A percentile compares a stretch with the other conserved stretches of the same genome.
phyloP scores from a whole-genome alignment of 2,797 vertebrate species.

The Tympanoctomys barrerae region DNA sequence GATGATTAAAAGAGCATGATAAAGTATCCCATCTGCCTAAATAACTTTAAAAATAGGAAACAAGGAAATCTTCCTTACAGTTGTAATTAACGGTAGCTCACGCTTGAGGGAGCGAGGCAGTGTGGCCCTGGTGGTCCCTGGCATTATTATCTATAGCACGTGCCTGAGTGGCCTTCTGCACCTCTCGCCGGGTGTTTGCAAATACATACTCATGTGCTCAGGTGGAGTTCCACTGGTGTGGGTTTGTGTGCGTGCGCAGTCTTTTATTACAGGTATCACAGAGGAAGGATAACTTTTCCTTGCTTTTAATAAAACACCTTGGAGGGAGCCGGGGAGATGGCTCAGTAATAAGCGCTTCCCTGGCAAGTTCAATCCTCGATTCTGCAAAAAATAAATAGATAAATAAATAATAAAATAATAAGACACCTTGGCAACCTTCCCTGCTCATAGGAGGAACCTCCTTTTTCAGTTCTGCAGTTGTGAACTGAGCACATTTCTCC shows the following conservation, averaged over 20 bases:
- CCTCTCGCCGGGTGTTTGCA: background rate
- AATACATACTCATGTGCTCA: background rate
- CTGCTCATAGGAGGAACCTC: background rate
- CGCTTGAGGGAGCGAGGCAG: conserved; percentile 12
- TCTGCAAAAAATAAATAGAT: no score
- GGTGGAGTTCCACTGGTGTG: background rate
- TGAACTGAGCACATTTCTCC: background rate
- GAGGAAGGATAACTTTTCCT: background rate
- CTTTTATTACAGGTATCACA: background rate
- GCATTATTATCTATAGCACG: background rate
- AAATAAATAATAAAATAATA: background rate
- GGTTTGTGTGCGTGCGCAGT: background rate
- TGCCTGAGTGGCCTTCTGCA: conserved; percentile 11
- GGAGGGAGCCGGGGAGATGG: no score
- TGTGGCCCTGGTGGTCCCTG: background rate
- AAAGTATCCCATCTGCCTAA: conserved; percentile 25
- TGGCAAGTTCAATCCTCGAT: no score
- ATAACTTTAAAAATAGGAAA: conserved; percentile 56
- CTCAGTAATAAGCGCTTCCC: no score
- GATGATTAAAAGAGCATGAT: conserved; percentile 4
- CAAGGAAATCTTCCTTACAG: background rate
- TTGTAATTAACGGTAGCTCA: conserved; percentile 27
- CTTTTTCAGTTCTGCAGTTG: background rate
- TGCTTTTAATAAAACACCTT: conserved; percentile 2
- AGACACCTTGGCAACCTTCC: background rate